Evolutionary conservation across 2,888 invertebrate species (phyloP).

Genomic region (Glaucopsyche alexis): DNA sequence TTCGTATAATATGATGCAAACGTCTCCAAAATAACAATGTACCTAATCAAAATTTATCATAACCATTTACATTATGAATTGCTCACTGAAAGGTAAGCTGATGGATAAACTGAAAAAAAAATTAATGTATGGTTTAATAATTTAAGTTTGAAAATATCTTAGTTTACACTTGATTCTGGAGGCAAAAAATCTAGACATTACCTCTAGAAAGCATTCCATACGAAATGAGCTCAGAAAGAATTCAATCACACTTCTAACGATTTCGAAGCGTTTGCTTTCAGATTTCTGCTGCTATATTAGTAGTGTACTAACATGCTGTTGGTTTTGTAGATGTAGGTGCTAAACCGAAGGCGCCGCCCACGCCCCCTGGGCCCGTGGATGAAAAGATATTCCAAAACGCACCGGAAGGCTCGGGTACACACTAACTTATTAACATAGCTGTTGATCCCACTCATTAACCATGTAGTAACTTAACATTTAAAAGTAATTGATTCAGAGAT

Average conservation of each 20-base stretch:
- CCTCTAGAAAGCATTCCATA: background rate
- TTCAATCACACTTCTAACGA: background rate
- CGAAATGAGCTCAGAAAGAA: background rate
- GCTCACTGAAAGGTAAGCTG: background rate
- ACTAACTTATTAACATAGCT: constrained; percentile 40
- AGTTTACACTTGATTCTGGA: background rate
- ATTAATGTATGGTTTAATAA: background rate
- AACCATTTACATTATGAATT: background rate
- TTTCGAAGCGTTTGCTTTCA: background rate
- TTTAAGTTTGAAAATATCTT: background rate
- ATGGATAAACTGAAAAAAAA: background rate
- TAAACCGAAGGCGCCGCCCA: constrained; percentile 73
- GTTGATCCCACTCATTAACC: background rate
- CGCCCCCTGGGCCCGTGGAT: constrained; percentile 83
- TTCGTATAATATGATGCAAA: background rate
- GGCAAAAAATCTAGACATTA: background rate
- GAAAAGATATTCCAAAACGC: constrained; percentile 83
- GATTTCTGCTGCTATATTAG: background rate
- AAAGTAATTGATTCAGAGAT: background rate
- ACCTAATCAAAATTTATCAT: too few species aligned
- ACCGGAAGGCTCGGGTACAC: constrained; percentile 85
- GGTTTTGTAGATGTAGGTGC: constrained; percentile 80
- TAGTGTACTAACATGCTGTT: constrained; percentile 30
- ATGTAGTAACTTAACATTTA: background rate
- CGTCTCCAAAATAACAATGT: background rate